Evolutionary conservation across 2,888 invertebrate genomes (phyloP), one percentile per base, ranked within the genome.

Genomic region (Herminia tarsipennalis): DNA sequence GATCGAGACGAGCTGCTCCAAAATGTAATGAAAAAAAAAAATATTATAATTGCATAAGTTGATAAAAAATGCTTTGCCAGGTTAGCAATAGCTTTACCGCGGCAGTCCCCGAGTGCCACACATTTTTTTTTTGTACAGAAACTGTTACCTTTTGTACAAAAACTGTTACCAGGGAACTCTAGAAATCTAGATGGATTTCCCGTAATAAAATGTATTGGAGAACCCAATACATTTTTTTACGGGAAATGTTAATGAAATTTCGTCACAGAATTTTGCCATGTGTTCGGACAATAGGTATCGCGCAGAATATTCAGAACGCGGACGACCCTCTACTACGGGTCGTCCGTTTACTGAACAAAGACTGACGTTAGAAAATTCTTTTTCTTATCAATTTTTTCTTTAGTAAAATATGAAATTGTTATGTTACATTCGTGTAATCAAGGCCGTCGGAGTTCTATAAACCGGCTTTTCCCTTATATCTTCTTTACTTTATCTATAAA

Each of bases 201-300:
- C n/a, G n/a, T n/a, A n/a, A n/a, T n/a, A n/a, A n/a, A n/a, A n/a
- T n/a, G n/a, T n/a, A n/a, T n/a, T n/a, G n/a, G n/a, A n/a, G n/a
- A n/a, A n/a, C n/a, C n/a, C 13, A 8, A 24, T 16, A 6, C 16
- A 24, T n/a, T 14, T 27, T 28, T 28, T 35, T 21, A 22, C 8
- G 18, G 10, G 4, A 51, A 47, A 48, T 10, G 8, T 9, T 12
- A 25, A 48, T 53, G 54, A 60, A 65, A 62, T 70, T 67, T 67
- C 57, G 62, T 69, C 66, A 61, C 35, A 43, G 34, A 49, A 29
- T 37, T 49, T 42, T 45, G 53, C 38, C 49, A 64, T 62, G 64
- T 57, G 53, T 64, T 64, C 50, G 67, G 64, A 72, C 64, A 67
- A 68, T 66, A 56, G 61, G 47, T 61, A 60, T 36, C 27, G 42